Percentiles rank a stretch among this genome's conserved stretches.
Conservation (phyloP, 2,888 invertebrate species). For the Xestia sexstrigata region DNA sequence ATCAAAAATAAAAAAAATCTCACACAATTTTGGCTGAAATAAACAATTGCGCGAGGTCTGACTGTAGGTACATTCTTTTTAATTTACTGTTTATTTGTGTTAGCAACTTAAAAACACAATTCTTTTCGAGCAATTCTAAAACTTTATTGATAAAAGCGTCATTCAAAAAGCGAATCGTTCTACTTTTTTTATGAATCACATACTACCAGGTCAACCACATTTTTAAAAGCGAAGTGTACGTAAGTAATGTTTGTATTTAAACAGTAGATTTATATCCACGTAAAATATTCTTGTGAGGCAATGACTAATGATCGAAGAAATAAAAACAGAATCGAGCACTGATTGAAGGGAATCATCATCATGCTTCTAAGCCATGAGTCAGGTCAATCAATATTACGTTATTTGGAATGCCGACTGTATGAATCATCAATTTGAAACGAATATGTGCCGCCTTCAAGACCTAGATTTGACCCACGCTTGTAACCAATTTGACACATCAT, state of each 20-base stretch:
- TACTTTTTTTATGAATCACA: conserved; percentile 36
- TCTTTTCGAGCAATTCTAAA: not conserved
- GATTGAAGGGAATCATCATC: conserved; percentile 63
- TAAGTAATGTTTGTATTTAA: conserved; percentile 11
- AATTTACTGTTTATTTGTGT: conserved; percentile 6
- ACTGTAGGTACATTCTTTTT: not conserved
- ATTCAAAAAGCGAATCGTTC: conserved; percentile 27
- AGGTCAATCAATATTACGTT: conserved; percentile 55
- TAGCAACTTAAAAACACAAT: conserved; percentile 8
- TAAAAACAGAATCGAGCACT: conserved; percentile 48
- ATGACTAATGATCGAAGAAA: conserved; percentile 57
- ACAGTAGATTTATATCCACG: conserved; percentile 14
- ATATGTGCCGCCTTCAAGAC: conserved; percentile 35
- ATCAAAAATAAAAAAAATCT: conserved; percentile 25
- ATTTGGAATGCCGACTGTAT: conserved; percentile 44
- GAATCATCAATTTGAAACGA: conserved; percentile 56
- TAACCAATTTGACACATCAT: conserved; percentile 36
- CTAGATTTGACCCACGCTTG: conserved; percentile 47
- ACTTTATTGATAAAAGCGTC: conserved; percentile 7
- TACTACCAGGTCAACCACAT: not conserved
- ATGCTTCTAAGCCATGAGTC: conserved; percentile 62
- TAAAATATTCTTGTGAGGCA: conserved; percentile 16
- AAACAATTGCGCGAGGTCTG: conserved; percentile 12
- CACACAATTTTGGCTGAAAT: conserved; percentile 30
- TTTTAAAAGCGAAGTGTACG: conserved; percentile 18